Evolutionary conservation across 1,140 invertebrate genomes (phyloP).

Genomic region (Micrasema minimum): DNA sequence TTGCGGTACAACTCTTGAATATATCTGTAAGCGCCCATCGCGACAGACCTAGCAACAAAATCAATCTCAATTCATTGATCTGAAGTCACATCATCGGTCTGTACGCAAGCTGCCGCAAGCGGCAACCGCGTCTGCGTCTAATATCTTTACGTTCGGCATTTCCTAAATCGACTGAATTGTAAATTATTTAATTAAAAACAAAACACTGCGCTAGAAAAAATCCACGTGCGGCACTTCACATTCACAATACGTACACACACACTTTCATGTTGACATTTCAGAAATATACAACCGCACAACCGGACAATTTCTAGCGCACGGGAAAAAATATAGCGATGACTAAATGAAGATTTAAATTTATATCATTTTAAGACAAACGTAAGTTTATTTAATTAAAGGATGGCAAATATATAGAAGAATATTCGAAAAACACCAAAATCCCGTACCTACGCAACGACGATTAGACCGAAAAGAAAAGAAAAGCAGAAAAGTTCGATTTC

Average conservation of each 20-base stretch:
- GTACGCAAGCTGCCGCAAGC: slow-evolving; percentile 49
- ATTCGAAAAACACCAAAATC: slow-evolving; percentile 1
- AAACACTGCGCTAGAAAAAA: no score
- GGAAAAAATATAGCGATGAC: not conserved
- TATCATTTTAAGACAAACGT: no score
- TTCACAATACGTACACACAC: no score
- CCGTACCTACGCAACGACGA: slow-evolving; percentile 41
- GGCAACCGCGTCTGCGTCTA: slow-evolving; percentile 28
- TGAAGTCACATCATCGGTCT: slow-evolving; percentile 76
- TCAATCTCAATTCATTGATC: slow-evolving; percentile 66
- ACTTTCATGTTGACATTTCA: slow-evolving; percentile 9
- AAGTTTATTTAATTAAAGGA: no score
- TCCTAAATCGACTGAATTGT: slow-evolving; percentile 4
- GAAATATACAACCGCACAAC: not conserved
- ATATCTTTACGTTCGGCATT: slow-evolving; percentile 3
- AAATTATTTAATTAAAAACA: no score
- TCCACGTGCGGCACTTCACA: no score
- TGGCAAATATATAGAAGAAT: not conserved
- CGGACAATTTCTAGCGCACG: not conserved
- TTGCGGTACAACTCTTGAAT: slow-evolving; percentile 99
- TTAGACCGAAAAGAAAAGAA: slow-evolving; percentile 39
- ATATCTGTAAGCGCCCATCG: slow-evolving; percentile 99
- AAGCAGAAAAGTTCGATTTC: no score
- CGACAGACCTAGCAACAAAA: slow-evolving; percentile 74
- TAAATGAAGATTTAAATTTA: not conserved